Evolutionary conservation across 2,888 invertebrate genomes (phyloP).

Genomic region (Heliconius aoede): DNA sequence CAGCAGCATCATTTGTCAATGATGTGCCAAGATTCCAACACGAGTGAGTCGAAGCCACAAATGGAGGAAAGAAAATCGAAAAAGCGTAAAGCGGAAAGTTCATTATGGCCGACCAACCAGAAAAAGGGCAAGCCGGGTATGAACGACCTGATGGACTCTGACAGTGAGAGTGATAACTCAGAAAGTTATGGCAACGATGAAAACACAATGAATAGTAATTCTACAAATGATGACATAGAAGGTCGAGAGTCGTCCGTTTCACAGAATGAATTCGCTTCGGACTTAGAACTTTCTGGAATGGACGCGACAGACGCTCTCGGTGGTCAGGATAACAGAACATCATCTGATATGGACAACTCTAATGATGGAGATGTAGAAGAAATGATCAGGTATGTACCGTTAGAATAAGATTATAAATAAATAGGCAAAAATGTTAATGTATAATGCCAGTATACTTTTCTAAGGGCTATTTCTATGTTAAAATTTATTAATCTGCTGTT

Average conservation of each 20-base stretch:
- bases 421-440: neutral
- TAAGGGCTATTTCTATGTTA: too few relatives aligned
- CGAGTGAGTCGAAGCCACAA: slow-evolving; percentile 61
- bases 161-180: slow-evolving; percentile 80
- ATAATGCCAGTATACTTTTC: too few relatives aligned
- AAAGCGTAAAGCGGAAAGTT: slow-evolving; percentile 85
- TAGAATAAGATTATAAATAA: neutral
- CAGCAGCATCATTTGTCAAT: slow-evolving; percentile 76
- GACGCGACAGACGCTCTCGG: slow-evolving; percentile 84
- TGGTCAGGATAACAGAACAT: slow-evolving; percentile 70
- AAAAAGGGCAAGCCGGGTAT: slow-evolving; percentile 85
- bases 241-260: slow-evolving; percentile 75
- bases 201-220: slow-evolving; percentile 76
- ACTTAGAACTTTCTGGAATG: slow-evolving; percentile 85
- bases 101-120: slow-evolving; percentile 82
- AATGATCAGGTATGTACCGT: slow-evolving; percentile 76
- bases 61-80: slow-evolving; percentile 79
- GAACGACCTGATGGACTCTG: slow-evolving; percentile 85
- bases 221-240: slow-evolving; percentile 74
- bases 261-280: slow-evolving; percentile 84
- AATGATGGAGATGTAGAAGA: slow-evolving; percentile 86
- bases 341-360: slow-evolving; percentile 85
- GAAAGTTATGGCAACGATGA: slow-evolving; percentile 77
- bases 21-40: slow-evolving; percentile 70
- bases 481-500: too few relatives aligned